These are phyloP conservation scores for Lasioglossum pauxillum DNA, from an alignment of 2,888 invertebrate species.

Conservation along the genomic window DNA sequence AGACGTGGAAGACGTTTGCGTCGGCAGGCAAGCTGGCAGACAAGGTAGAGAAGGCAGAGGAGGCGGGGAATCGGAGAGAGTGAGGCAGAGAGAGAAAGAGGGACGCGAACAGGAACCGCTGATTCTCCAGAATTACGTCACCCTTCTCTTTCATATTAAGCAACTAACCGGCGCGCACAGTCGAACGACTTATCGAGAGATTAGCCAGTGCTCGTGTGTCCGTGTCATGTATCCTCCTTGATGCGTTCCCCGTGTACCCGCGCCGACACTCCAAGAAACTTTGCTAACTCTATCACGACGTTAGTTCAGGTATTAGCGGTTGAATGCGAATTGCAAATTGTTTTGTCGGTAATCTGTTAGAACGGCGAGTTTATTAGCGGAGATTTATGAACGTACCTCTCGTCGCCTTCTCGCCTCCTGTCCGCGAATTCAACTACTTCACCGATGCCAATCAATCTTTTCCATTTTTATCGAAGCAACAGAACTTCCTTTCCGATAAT, in stretches of 20 bases:
- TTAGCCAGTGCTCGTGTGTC: slow-evolving; percentile 51
- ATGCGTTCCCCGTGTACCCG: slow-evolving; percentile 38
- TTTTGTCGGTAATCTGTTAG: slow-evolving; percentile 52
- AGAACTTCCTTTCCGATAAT: not conserved
- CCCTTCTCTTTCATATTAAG: slow-evolving; percentile 55
- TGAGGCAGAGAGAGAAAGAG: not conserved
- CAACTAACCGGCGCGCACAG: slow-evolving; percentile 38
- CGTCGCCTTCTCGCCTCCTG: not conserved
- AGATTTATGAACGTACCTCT: not conserved
- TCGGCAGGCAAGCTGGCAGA: slow-evolving; percentile 15
- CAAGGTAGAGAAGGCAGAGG: not conserved
- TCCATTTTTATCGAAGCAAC: not conserved
- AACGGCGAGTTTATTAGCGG: slow-evolving; percentile 34
- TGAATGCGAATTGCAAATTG: slow-evolving; percentile 51
- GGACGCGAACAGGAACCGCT: slow-evolving; percentile 34
- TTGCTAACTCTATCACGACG: slow-evolving; percentile 53
- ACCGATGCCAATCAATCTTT: not conserved
- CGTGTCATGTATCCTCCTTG: slow-evolving; percentile 35
- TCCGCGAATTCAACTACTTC: not conserved
- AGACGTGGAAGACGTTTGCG: slow-evolving; percentile 42
- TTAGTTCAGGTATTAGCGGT: slow-evolving; percentile 31
- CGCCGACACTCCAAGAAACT: slow-evolving; percentile 53
- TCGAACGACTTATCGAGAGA: slow-evolving; percentile 60
- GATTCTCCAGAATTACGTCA: slow-evolving; percentile 49
- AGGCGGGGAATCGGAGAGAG: not conserved